phyloP scores from a whole-genome alignment of 2,888 invertebrate genomes.

The Choristoneura rosaceana region DNA sequence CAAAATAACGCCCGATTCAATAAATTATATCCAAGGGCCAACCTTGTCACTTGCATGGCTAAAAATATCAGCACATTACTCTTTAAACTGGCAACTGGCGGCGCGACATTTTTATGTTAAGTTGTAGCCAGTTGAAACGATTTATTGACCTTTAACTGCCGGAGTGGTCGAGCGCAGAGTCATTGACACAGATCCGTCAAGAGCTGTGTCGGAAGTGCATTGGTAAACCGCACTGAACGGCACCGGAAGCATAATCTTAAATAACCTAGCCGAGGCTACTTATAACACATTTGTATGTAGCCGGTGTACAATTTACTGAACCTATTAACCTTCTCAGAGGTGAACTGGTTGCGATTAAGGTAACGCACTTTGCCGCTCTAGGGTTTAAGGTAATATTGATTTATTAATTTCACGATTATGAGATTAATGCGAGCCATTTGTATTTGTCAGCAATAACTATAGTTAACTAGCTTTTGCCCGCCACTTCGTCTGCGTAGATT shows the following conservation, averaged over 20 bases:
- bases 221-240: slow-evolving; percentile 46
- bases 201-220: slow-evolving; percentile 61
- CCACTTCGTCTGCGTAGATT: too few species aligned
- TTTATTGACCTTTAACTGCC: slow-evolving; percentile 55
- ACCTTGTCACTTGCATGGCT: background rate
- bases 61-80: slow-evolving; percentile 9
- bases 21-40: background rate
- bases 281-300: slow-evolving; percentile 42
- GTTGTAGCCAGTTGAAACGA: slow-evolving; percentile 42
- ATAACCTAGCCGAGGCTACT: slow-evolving; percentile 56
- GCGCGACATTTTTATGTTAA: slow-evolving; percentile 34
- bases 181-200: slow-evolving; percentile 66
- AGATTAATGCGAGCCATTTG: slow-evolving; percentile 15
- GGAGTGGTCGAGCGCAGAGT: slow-evolving; percentile 50
- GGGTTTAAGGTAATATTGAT: slow-evolving; percentile 16
- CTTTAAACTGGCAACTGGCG: slow-evolving; percentile 1
- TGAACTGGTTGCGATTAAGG: slow-evolving; percentile 56
- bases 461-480: too few species aligned
- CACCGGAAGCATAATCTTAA: slow-evolving; percentile 63
- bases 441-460: slow-evolving; percentile 13
- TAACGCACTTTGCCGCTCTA: slow-evolving; percentile 46
- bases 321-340: slow-evolving; percentile 58
- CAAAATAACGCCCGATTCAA: too few species aligned
- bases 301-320: slow-evolving; percentile 45
- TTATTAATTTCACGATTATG: slow-evolving; percentile 14